Evolutionary conservation across 2,113 vertebrate species (phyloP).

Genomic region (Malurus cyaneus): DNA sequence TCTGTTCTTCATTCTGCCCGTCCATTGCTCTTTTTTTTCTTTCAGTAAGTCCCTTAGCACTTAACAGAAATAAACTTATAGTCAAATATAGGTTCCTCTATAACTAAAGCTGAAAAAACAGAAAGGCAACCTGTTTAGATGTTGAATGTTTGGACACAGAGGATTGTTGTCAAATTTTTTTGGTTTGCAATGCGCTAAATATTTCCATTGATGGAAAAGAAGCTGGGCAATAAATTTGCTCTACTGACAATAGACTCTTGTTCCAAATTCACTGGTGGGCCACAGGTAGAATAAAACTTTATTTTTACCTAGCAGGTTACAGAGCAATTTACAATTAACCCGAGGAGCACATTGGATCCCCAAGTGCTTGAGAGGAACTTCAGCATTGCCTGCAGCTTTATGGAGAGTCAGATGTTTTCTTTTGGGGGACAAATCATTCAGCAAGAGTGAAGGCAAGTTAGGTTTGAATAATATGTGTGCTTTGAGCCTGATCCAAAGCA

Average conservation of each 20-base stretch:
- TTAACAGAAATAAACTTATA: not conserved
- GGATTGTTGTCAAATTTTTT: not conserved
- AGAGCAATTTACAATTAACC: slow-evolving; percentile 1
- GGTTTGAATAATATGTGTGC: slow-evolving; percentile 1
- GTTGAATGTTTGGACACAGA: not conserved
- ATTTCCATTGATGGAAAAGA: not conserved
- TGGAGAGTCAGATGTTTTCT: slow-evolving; percentile 15
- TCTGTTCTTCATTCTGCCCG: not conserved
- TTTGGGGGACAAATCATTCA: slow-evolving; percentile 16
- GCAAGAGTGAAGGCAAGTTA: not conserved
- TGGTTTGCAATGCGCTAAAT: not conserved
- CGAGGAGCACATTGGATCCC: not conserved
- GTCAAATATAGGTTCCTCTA: not conserved
- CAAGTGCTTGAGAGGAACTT: not conserved
- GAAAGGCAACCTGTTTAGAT: not conserved
- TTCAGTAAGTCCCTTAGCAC: not conserved
- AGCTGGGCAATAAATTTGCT: not conserved
- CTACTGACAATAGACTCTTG: not conserved
- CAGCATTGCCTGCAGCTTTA: not conserved
- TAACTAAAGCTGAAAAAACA: not conserved
- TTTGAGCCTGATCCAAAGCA: slow-evolving; percentile 44
- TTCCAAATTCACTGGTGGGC: not conserved
- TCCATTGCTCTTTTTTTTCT: not conserved
- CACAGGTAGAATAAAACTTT: not conserved
- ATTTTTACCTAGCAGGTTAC: not conserved